Evolutionary conservation across 2,797 vertebrate species (phyloP), one percentile per base, ranked within the genome.

Genomic region (Poeciliopsis paucimaculata): DNA sequence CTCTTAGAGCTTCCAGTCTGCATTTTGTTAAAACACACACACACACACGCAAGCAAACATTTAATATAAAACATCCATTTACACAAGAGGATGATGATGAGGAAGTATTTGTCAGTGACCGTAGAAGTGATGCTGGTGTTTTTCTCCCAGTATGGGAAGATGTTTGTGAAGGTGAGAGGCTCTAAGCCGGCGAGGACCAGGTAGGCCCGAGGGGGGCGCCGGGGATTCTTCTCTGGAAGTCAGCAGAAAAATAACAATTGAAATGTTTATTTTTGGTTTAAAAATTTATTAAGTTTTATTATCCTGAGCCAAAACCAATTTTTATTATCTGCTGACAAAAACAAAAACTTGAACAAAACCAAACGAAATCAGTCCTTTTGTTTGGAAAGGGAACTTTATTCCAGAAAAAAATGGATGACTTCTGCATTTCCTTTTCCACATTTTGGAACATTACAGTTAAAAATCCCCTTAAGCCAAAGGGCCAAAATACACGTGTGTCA

Each of bases 161-260:
- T 96, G 91, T 96, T 97, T 68, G 96, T 96, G 82, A 97, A 97
- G 8, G 96, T 96, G 39, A 96, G 94, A 0, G 96, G 96, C 84
- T 97, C 96, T 41, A 90, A 93, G 77, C 96, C 96, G 73, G 96
- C 95, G 26, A 93, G 82, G 85, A 96, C 93, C 79, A 96, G 87
- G 77, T 96, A 97, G 0, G 96, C 96, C 87, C 90, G 93, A 39
- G 95, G 96, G 73, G 95, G 94, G 84, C 95, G 95, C 74, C 92
- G 94, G 13, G 89, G 86, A 87, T 94, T 97, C 90, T 96, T 96
- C 72, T 94, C 96, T 97, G 86, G 46, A 83, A 83, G 74, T 81
- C 9, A 13, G 45, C 12, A 31, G 43, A 41, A 68, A 45, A n/a
- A 70, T 15, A 43, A 13, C 39, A 10, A 45, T 2, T n/a, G 9